Evolutionary conservation across 1,140 invertebrate genomes (phyloP).

Genomic region (Papilio machaon): DNA sequence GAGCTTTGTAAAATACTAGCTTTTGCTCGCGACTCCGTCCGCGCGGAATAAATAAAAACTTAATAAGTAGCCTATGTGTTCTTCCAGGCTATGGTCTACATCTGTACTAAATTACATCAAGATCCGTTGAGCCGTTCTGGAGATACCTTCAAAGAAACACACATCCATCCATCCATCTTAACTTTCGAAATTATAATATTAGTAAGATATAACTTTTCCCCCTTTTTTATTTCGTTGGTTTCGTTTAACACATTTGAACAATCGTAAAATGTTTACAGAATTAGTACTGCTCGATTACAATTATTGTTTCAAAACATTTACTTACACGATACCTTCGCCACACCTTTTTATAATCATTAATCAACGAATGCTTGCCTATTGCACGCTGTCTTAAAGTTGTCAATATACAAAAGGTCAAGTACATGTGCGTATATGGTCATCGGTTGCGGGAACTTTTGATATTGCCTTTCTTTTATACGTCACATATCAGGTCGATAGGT

Average conservation of each 20-base stretch:
- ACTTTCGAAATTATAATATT: too few species aligned
- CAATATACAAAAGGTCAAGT: background rate
- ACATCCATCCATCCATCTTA: too few species aligned
- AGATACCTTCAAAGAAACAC: too few species aligned
- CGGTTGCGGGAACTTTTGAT: background rate
- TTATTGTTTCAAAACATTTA: background rate
- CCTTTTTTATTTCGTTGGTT: background rate
- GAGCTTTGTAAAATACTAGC: background rate
- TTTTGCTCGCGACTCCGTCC: too few species aligned
- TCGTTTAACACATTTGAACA: background rate
- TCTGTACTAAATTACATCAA: too few species aligned
- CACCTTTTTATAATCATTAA: constrained; percentile 8
- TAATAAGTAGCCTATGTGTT: too few species aligned
- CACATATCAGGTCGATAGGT: background rate
- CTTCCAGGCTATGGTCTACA: too few species aligned
- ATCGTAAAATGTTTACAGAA: background rate
- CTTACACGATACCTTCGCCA: background rate
- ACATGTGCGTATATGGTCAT: background rate
- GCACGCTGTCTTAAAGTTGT: background rate
- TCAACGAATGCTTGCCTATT: constrained; percentile 2
- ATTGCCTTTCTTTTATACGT: background rate
- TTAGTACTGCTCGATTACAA: background rate
- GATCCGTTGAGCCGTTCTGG: too few species aligned
- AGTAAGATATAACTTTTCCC: too few species aligned
- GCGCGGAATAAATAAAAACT: too few species aligned